Conservation (phyloP, 2,113 vertebrate genomes). For the Sprattus sprattus region DNA sequence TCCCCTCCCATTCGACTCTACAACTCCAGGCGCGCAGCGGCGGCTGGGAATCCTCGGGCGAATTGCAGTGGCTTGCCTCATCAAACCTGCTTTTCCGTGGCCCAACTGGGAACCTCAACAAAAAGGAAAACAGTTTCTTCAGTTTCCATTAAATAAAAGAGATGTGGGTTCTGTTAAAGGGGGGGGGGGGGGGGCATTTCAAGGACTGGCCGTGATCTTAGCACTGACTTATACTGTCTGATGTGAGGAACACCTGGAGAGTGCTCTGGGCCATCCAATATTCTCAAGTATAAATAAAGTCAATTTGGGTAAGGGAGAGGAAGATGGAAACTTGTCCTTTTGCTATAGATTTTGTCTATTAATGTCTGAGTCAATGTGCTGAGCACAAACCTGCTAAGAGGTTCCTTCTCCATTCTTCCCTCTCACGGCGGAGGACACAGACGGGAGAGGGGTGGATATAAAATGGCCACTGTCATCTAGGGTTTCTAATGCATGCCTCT, state of each 20-base stretch:
- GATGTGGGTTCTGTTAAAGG: not conserved
- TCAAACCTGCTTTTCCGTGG: conserved; percentile 57
- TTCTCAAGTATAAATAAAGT: conserved; percentile 65
- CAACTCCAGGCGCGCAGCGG: conserved; percentile 42
- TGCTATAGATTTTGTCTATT: conserved; percentile 72
- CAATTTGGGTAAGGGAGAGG: conserved; percentile 54
- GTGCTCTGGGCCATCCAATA: not conserved
- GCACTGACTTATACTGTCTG: not conserved
- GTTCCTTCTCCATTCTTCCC: conserved; percentile 50
- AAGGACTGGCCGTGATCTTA: no score
- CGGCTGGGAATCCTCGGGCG: conserved; percentile 52
- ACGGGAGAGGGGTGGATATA: conserved; percentile 58
- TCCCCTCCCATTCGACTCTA: conserved; percentile 68
- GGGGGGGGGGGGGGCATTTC: not conserved
- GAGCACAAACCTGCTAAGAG: conserved; percentile 33
- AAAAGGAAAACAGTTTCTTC: not conserved
- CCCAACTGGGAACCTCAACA: not conserved
- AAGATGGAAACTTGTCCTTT: conserved; percentile 69
- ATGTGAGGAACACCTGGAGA: not conserved
- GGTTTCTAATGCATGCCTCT: conserved; percentile 66
- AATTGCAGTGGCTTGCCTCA: conserved; percentile 60
- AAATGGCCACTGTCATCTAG: conserved; percentile 56
- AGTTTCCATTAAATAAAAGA: conserved; percentile 9
- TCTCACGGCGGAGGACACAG: not conserved
- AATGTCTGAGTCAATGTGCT: conserved; percentile 70